phyloP scores from a whole-genome alignment of 1,140 invertebrate genomes.

The Anastatus disparis region DNA sequence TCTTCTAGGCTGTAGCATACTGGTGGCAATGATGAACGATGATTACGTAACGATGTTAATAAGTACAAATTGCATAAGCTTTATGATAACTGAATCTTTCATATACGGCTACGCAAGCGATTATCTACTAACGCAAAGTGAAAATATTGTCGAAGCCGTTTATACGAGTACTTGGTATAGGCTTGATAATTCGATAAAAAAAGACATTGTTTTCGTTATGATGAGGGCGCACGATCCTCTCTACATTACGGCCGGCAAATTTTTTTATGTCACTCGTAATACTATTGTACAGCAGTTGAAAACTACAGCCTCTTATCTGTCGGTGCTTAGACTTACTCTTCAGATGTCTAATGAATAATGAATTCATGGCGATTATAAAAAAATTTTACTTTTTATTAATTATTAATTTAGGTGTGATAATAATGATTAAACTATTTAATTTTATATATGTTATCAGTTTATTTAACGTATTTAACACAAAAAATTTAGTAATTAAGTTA shows the following conservation, averaged over 20 bases:
- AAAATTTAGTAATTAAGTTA: too few species aligned
- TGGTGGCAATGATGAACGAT: slow-evolving; percentile 22
- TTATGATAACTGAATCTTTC: slow-evolving; percentile 44
- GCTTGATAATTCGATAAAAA: slow-evolving; percentile 12
- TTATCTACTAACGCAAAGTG: slow-evolving; percentile 38
- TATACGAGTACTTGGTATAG: slow-evolving; percentile 39
- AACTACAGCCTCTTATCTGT: slow-evolving; percentile 36
- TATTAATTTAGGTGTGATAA: not conserved
- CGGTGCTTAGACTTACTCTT: slow-evolving; percentile 18
- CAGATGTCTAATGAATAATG: not conserved
- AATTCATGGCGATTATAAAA: not conserved
- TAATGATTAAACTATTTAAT: too few species aligned
- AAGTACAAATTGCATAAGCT: slow-evolving; percentile 39
- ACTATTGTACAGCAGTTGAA: slow-evolving; percentile 40
- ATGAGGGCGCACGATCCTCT: slow-evolving; percentile 38
- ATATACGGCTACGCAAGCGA: slow-evolving; percentile 44
- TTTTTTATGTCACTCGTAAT: slow-evolving; percentile 43
- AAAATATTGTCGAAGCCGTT: slow-evolving; percentile 33
- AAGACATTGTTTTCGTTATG: slow-evolving; percentile 39
- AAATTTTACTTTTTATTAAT: not conserved
- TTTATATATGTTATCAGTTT: too few species aligned
- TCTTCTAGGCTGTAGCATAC: slow-evolving; percentile 33
- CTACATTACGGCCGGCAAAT: slow-evolving; percentile 42
- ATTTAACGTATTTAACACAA: too few species aligned
- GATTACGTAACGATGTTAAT: slow-evolving; percentile 40